These are phyloP conservation scores for Acanthacorydalis orientalis DNA, from an alignment of 2,888 invertebrate species.

Conservation along the genomic window DNA sequence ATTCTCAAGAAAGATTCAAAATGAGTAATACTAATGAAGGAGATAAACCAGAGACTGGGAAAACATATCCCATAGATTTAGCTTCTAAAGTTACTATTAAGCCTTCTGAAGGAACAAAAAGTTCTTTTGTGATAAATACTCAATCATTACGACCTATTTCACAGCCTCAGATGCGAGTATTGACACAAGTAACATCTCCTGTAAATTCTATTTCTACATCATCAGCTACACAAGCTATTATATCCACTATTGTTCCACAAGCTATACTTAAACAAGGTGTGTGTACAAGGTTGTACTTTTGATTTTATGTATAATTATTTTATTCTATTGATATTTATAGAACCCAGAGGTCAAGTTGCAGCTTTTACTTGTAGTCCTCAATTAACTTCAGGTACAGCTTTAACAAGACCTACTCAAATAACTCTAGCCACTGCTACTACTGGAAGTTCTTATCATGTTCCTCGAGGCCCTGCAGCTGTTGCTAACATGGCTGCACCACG, in stretches of 20 bases:
- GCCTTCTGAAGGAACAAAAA: conserved; percentile 23
- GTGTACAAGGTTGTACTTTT: not conserved
- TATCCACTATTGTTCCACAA: conserved; percentile 28
- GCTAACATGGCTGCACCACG: conserved; percentile 57
- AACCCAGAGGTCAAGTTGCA: not conserved
- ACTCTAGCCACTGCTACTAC: conserved; percentile 22
- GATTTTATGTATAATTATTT: not conserved
- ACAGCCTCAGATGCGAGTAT: conserved; percentile 21
- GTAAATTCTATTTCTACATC: conserved; percentile 19
- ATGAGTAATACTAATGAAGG: conserved; percentile 30
- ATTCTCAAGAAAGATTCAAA: conserved; percentile 6
- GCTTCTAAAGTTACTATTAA: conserved; percentile 33
- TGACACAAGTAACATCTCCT: conserved; percentile 20
- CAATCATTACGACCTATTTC: conserved; percentile 18
- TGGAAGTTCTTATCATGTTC: conserved; percentile 23
- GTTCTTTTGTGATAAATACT: conserved; percentile 20
- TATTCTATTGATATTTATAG: conserved; percentile 1
- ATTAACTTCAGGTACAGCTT: conserved; percentile 2
- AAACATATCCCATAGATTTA: conserved; percentile 34
- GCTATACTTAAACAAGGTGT: conserved; percentile 34
- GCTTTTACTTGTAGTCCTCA: no score
- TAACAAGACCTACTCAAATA: conserved; percentile 23
- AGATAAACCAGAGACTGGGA: conserved; percentile 34
- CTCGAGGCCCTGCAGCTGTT: conserved; percentile 52
- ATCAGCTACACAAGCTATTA: conserved; percentile 22